A percentile compares a stretch with the other conserved stretches of the same genome.
phyloP scores from a whole-genome alignment of 2,797 vertebrate genomes.

The Amblyraja radiata region DNA sequence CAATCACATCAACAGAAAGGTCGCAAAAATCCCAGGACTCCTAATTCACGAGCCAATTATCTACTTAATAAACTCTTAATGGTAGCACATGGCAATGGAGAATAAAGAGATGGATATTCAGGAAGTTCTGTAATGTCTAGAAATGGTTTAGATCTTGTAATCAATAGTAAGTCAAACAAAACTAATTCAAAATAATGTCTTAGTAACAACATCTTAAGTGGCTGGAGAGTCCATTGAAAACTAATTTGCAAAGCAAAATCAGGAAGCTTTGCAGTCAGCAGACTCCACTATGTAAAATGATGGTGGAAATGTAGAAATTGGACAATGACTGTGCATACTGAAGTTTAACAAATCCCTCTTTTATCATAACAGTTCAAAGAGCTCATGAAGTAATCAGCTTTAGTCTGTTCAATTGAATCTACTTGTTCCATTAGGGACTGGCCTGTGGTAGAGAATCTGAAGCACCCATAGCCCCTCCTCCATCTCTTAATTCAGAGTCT shows the following conservation, averaged over 20 bases:
- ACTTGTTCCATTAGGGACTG: conserved; percentile 11
- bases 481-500: conserved; percentile 14
- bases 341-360: conserved; percentile 22
- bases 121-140: conserved; percentile 20
- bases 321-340: conserved; percentile 8
- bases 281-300: conserved; percentile 20
- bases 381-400: conserved; percentile 28
- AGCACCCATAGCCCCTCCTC: neutral
- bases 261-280: conserved; percentile 32
- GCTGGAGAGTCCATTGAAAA: conserved; percentile 31
- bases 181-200: conserved; percentile 32
- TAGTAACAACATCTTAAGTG: conserved; percentile 32
- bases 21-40: neutral
- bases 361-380: conserved; percentile 32
- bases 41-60: neutral
- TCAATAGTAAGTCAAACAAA: conserved; percentile 29
- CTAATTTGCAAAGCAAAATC: conserved; percentile 22
- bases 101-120: conserved; percentile 31
- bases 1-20: neutral
- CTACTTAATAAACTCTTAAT: neutral
- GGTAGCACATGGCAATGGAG: neutral
- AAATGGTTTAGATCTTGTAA: conserved; percentile 10
- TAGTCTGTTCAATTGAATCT: neutral
- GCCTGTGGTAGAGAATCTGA: neutral
- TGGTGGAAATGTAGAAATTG: neutral